A percentile compares a stretch with the other conserved stretches of the same genome.
Conservation (phyloP, 2,113 vertebrate species). For the Cricetomys ansorgei region DNA sequence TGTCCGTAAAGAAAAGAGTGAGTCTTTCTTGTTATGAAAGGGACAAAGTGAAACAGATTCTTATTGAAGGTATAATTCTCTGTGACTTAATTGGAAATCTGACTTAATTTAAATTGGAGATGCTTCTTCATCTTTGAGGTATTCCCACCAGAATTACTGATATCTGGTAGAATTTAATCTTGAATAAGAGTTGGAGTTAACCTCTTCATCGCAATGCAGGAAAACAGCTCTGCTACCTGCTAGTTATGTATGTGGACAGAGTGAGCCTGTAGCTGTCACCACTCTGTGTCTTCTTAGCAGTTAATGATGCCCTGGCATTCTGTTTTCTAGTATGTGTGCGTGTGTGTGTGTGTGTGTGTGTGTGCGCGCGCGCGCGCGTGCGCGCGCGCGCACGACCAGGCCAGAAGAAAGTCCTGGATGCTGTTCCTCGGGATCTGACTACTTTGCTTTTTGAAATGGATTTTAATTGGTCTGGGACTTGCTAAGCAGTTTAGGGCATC, state of each 20-base stretch:
- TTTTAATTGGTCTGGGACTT: not conserved
- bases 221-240: not conserved
- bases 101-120: constrained; percentile 86
- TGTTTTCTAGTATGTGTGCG: not conserved
- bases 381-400: no score
- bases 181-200: constrained; percentile 44
- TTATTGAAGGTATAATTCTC: constrained; percentile 79
- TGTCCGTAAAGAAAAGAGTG: constrained; percentile 10
- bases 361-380: no score
- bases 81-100: constrained; percentile 86
- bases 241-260: not conserved
- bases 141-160: constrained; percentile 81
- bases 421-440: not conserved
- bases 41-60: constrained; percentile 69
- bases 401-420: not conserved
- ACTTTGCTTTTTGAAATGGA: not conserved
- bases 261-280: not conserved
- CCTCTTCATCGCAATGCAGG: not conserved
- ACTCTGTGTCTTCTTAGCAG: not conserved
- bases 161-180: constrained; percentile 81
- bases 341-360: not conserved
- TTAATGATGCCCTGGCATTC: not conserved
- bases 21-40: constrained; percentile 57
- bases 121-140: constrained; percentile 84
- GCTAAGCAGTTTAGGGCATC: not conserved